Evolutionary conservation across 2,797 vertebrate genomes (phyloP).

Genomic region (Pseudopleuronectes americanus): DNA sequence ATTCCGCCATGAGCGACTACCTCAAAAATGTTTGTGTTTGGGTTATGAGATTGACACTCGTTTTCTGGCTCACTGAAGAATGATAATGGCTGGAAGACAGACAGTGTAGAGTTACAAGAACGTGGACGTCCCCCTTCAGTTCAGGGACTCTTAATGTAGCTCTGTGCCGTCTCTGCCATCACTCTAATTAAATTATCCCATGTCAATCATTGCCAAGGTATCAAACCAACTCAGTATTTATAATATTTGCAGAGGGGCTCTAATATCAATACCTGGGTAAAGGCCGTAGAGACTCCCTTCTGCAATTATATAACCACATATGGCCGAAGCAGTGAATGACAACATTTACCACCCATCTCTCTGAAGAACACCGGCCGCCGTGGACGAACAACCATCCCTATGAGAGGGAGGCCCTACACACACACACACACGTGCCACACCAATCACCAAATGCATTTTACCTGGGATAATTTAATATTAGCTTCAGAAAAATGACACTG

Average conservation of each 20-base stretch:
- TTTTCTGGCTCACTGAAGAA: slow-evolving; percentile 53
- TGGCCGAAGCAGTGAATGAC: slow-evolving; percentile 73
- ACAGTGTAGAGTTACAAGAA: slow-evolving; percentile 48
- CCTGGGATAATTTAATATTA: slow-evolving; percentile 84
- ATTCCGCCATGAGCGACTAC: slow-evolving; percentile 28
- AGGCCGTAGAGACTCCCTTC: slow-evolving; percentile 54
- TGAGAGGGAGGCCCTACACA: slow-evolving; percentile 40
- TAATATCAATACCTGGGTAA: slow-evolving; percentile 77
- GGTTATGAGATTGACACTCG: slow-evolving; percentile 50
- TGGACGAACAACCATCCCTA: slow-evolving; percentile 54
- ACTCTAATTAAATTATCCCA: slow-evolving; percentile 78
- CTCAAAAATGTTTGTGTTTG: slow-evolving; percentile 59
- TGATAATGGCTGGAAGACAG: slow-evolving; percentile 63
- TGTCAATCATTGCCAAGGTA: slow-evolving; percentile 78
- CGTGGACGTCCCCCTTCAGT: slow-evolving; percentile 61
- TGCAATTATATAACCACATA: slow-evolving; percentile 76
- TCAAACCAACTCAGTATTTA: slow-evolving; percentile 66
- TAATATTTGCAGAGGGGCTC: slow-evolving; percentile 80
- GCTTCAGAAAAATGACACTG: slow-evolving; percentile 83
- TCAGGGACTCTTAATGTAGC: slow-evolving; percentile 68
- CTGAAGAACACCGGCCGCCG: slow-evolving; percentile 50
- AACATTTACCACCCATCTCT: slow-evolving; percentile 78
- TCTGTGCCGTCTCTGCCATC: slow-evolving; percentile 62
- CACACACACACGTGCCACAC: slow-evolving; percentile 23
- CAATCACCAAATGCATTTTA: slow-evolving; percentile 77